phyloP scores from a whole-genome alignment of 2,113 vertebrate species.

The Antennarius striatus region DNA sequence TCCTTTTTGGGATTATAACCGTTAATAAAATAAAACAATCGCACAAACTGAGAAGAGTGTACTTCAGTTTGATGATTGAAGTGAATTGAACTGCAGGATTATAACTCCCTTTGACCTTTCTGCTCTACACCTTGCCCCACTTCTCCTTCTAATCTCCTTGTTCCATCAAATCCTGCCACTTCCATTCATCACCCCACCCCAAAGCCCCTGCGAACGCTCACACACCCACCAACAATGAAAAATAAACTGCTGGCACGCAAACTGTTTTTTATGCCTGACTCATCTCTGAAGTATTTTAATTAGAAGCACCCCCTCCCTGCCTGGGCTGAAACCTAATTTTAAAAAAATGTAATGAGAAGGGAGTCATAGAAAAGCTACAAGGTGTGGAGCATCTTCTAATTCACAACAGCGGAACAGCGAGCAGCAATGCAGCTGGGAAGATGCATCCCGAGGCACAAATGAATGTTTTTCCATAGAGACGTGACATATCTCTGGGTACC shows the following conservation, averaged over 20 bases:
- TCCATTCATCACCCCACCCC: constrained; percentile 33
- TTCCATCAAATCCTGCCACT: constrained; percentile 52
- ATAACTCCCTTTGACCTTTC: constrained; percentile 19
- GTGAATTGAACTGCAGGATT: not conserved
- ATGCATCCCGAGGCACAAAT: too few relatives aligned
- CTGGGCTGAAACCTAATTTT: not conserved
- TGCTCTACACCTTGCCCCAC: constrained; percentile 35
- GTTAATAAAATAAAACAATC: too few relatives aligned
- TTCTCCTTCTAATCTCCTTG: constrained; percentile 30
- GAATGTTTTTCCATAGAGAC: not conserved
- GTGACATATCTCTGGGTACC: constrained; percentile 3
- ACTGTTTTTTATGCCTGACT: constrained; percentile 29
- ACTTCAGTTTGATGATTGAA: too few relatives aligned
- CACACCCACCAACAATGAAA: constrained; percentile 27
- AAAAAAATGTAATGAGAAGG: constrained; percentile 4
- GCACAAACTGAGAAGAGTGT: too few relatives aligned
- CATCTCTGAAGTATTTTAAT: constrained; percentile 40
- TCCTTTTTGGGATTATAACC: too few relatives aligned
- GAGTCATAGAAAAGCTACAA: constrained; percentile 5
- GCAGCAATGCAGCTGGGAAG: not conserved
- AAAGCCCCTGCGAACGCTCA: constrained; percentile 39
- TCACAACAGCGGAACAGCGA: not conserved
- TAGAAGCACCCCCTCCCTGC: constrained; percentile 12
- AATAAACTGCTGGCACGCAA: constrained; percentile 30
- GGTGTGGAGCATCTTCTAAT: constrained; percentile 15